Percentiles rank a stretch among this genome's conserved stretches.
These are phyloP conservation scores for Coremacera marginata DNA, from an alignment of 2,888 invertebrate genomes.

Conservation along the genomic window DNA sequence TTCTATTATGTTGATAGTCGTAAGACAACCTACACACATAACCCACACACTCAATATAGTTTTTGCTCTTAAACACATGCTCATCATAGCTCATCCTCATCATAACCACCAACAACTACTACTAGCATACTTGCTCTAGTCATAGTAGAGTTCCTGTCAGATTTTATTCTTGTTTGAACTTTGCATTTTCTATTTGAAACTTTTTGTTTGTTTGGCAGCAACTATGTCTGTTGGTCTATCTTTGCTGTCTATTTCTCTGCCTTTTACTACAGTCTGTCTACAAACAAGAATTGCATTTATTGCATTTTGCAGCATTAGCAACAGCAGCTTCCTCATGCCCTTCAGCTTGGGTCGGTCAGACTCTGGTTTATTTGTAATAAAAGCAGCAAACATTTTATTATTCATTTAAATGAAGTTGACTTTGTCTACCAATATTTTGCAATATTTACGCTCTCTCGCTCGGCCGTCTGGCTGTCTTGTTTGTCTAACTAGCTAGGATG, in stretches of 20 bases:
- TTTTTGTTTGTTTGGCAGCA: not conserved
- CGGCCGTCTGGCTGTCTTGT: slow-evolving; percentile 16
- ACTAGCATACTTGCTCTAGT: not conserved
- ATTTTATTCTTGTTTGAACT: slow-evolving; percentile 25
- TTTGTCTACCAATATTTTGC: slow-evolving; percentile 36
- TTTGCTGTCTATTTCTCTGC: not conserved
- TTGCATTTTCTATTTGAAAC: slow-evolving; percentile 20
- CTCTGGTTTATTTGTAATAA: not conserved
- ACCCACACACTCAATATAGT: not conserved
- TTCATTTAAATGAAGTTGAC: slow-evolving; percentile 47
- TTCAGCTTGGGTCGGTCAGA: slow-evolving; percentile 16
- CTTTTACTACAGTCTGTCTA: not conserved
- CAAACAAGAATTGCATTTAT: slow-evolving; percentile 20
- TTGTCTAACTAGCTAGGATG: not conserved
- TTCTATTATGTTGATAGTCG: too few relatives aligned
- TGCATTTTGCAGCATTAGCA: not conserved
- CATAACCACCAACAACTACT: not conserved
- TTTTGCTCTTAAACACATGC: not conserved
- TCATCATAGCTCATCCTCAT: not conserved
- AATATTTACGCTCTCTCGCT: not conserved
- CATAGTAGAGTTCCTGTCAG: not conserved
- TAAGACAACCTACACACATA: not conserved
- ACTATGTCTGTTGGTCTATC: not conserved
- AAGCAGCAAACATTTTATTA: slow-evolving; percentile 30
- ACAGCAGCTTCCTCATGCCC: slow-evolving; percentile 12